Conservation (phyloP, 2,888 invertebrate species). For the Xylota segnis region DNA sequence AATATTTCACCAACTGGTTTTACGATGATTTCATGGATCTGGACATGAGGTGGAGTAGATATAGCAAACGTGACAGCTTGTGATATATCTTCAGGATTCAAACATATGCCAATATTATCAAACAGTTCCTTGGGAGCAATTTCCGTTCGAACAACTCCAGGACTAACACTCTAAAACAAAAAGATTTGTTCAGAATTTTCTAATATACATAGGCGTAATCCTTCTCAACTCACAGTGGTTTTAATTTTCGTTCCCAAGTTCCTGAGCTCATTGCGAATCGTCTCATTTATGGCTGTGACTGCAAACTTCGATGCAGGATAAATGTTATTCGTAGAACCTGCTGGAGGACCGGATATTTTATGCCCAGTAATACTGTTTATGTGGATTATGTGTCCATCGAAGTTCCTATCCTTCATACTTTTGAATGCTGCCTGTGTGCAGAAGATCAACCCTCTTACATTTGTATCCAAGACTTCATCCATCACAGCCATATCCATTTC, state of each 20-base stretch:
- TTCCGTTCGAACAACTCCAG: constrained; percentile 52
- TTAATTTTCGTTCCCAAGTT: constrained; percentile 76
- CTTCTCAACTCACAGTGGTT: constrained; percentile 79
- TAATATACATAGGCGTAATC: too few species aligned
- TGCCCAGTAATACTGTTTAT: constrained; percentile 81
- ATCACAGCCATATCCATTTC: constrained; percentile 22
- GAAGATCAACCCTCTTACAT: constrained; percentile 82
- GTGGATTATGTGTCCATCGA: constrained; percentile 84
- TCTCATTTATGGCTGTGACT: constrained; percentile 78
- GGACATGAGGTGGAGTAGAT: constrained; percentile 62
- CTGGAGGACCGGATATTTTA: constrained; percentile 27
- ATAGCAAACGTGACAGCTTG: constrained; percentile 48
- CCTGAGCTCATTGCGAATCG: constrained; percentile 77
- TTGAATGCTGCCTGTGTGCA: constrained; percentile 84
- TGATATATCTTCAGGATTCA: constrained; percentile 52
- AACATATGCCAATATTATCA: constrained; percentile 71
- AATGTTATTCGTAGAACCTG: constrained; percentile 63
- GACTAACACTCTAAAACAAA: constrained; percentile 56
- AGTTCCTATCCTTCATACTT: constrained; percentile 83
- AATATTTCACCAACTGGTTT: constrained; percentile 35
- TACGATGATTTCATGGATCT: constrained; percentile 48
- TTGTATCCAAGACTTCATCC: constrained; percentile 82
- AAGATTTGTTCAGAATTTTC: not conserved
- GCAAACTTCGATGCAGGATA: constrained; percentile 78
- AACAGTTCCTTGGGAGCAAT: constrained; percentile 74